Base-by-base conservation (phyloP, 2,113 vertebrate genomes). In the Geothlypis trichas region DNA sequence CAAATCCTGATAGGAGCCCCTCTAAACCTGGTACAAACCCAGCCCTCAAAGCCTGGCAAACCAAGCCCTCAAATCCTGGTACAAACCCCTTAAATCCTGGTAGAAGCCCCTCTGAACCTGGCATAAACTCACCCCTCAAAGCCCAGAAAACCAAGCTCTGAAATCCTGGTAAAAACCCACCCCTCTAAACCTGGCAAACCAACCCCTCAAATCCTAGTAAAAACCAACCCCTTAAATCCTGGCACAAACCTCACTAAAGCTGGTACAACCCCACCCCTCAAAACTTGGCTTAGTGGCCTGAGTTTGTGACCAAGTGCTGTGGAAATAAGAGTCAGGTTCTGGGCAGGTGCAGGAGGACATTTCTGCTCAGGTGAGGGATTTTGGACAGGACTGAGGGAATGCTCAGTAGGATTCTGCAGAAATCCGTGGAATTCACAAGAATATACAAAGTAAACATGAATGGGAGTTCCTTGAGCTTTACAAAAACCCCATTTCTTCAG, bases 371-470 rank as follows among this genome's bases (percentile, higher is more conserved):
- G 62, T 67, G 74, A 69, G 46, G 27, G 27, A 3, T 67, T 67
- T 67, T 3, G n/a, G 41, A 39, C 3, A 5, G 79, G 44, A 7
- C 6, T 6, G 3, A 30, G 75, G 59, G 54, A 33, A 49, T 6
- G 55, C 15, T 71, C 33, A 0, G 1, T 7, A 8, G 2, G 19
- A 42, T 63, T 71, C 77, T 51, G 51, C 42, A 54, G 66, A n/a
- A 47, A 76, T 7, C 15, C 22, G 19, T 5, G n/a, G 33, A 16
- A 69, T 22, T 39, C 12, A 7, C 0, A 1, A 37, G 47, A 84
- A 51, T 19, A 15, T 2, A 4, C 1, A 27, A 2, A 24, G 22
- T 1, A 28, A 47, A 33, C 0, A 3, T 12, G 26, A 74, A n/a
- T 2, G 9, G 2, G 24, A 78, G 57, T 33, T 59, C 61, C 57